Conservation (phyloP, 2,797 vertebrate genomes). For the Girardinus metallicus region DNA sequence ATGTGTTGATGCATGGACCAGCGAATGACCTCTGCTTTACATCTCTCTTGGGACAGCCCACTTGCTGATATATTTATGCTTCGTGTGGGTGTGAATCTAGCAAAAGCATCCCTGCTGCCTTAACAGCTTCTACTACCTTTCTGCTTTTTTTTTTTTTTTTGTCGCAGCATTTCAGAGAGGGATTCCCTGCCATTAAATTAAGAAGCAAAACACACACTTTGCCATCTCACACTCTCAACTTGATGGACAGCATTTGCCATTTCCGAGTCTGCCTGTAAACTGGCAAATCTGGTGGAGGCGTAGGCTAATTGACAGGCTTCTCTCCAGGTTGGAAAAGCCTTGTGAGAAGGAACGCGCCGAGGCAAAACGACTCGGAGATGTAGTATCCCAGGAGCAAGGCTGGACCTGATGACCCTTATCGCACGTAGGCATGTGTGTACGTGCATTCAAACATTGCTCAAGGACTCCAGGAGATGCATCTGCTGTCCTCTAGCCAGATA, state of each 20-base stretch:
- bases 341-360: conserved; percentile 57
- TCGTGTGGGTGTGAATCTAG: conserved; percentile 43
- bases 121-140: conserved; percentile 11
- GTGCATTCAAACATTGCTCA: conserved; percentile 22
- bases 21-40: conserved; percentile 40
- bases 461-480: conserved; percentile 35
- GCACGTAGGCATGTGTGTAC: conserved; percentile 2
- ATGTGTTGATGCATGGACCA: conserved; percentile 22
- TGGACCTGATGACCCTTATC: conserved; percentile 47
- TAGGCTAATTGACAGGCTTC: conserved; percentile 59
- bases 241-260: not conserved
- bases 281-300: conserved; percentile 31
- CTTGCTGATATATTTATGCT: conserved; percentile 46
- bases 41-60: conserved; percentile 12
- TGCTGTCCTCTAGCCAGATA: conserved; percentile 5
- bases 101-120: conserved; percentile 10
- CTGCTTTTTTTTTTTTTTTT: conserved; percentile 34
- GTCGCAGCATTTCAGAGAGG: conserved; percentile 53
- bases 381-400: conserved; percentile 40
- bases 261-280: conserved; percentile 38
- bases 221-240: conserved; percentile 19
- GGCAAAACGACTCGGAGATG: conserved; percentile 68
- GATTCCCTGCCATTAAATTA: conserved; percentile 63
- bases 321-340: conserved; percentile 57
- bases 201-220: conserved; percentile 26